These are phyloP conservation scores for Ifrita kowaldi DNA, from an alignment of 2,113 vertebrate species.

Conservation along the genomic window DNA sequence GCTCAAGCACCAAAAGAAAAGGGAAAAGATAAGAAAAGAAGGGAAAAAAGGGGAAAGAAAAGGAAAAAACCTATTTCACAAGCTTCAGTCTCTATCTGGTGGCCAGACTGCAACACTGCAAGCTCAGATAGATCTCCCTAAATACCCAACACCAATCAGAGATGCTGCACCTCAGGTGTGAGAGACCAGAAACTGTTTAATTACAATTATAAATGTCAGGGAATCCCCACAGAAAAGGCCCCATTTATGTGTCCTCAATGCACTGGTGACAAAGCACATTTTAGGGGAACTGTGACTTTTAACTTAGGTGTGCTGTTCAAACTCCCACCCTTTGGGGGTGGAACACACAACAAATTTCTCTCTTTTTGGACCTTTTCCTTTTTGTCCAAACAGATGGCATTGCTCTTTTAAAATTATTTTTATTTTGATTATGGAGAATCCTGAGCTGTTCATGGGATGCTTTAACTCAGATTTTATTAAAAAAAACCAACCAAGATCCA, in stretches of 20 bases:
- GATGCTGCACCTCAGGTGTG: background rate
- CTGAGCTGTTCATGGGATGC: background rate
- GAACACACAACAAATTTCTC: background rate
- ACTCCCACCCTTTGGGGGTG: background rate
- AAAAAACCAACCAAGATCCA: background rate
- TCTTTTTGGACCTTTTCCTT: background rate
- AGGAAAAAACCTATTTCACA: background rate
- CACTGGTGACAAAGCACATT: background rate
- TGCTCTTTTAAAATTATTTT: background rate
- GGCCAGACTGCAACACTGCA: conserved; percentile 44
- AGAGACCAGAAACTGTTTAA: background rate
- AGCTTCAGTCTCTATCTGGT: conserved; percentile 60
- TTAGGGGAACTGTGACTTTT: background rate
- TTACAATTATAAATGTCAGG: background rate
- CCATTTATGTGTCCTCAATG: background rate
- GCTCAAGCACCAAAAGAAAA: background rate
- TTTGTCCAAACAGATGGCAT: background rate
- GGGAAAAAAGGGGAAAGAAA: background rate
- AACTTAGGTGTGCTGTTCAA: background rate
- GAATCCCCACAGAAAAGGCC: background rate
- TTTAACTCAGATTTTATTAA: background rate
- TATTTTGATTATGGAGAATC: background rate
- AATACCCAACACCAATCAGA: background rate
- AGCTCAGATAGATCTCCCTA: background rate
- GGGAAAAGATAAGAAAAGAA: fast-evolving